Percentiles rank a stretch among this genome's conserved stretches.
phyloP scores from a whole-genome alignment of 2,888 invertebrate species.

The Drosophila planitibia region DNA sequence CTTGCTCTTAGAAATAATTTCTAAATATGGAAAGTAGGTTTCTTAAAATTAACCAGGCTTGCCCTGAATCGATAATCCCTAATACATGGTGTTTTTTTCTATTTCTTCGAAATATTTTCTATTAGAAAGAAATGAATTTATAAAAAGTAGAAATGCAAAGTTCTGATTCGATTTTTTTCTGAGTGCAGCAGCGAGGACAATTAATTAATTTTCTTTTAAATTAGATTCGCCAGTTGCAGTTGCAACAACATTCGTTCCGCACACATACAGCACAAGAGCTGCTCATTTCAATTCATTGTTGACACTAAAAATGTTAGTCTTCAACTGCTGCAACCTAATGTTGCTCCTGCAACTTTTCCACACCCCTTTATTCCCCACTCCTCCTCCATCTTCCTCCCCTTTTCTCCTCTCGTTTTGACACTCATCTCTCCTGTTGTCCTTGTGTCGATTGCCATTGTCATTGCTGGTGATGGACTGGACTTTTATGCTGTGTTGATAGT shows the following conservation, averaged over 20 bases:
- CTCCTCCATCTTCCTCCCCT: background rate
- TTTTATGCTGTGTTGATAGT: slow-evolving; percentile 64
- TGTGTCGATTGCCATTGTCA: slow-evolving; percentile 36
- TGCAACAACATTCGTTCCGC: slow-evolving; percentile 53
- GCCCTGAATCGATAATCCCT: no score
- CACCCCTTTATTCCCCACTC: slow-evolving; percentile 20
- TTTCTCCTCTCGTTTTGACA: no score
- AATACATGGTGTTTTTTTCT: no score
- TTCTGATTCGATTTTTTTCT: background rate
- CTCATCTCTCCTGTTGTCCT: slow-evolving; percentile 18
- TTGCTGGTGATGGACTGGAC: slow-evolving; percentile 38
- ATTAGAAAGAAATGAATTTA: no score
- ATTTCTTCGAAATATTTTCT: no score
- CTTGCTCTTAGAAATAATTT: no score
- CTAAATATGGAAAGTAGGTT: no score
- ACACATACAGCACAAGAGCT: slow-evolving; percentile 10
- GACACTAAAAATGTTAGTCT: slow-evolving; percentile 63
- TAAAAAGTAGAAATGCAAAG: no score
- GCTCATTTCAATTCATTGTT: slow-evolving; percentile 75
- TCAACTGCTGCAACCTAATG: slow-evolving; percentile 27
- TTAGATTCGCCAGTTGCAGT: slow-evolving; percentile 63
- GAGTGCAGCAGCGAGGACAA: slow-evolving; percentile 16
- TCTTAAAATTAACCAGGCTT: no score
- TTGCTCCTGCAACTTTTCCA: slow-evolving; percentile 10
- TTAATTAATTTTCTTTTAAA: slow-evolving; percentile 78